Conservation (phyloP, 1,140 invertebrate genomes). For the Dendroctonus ponderosae region DNA sequence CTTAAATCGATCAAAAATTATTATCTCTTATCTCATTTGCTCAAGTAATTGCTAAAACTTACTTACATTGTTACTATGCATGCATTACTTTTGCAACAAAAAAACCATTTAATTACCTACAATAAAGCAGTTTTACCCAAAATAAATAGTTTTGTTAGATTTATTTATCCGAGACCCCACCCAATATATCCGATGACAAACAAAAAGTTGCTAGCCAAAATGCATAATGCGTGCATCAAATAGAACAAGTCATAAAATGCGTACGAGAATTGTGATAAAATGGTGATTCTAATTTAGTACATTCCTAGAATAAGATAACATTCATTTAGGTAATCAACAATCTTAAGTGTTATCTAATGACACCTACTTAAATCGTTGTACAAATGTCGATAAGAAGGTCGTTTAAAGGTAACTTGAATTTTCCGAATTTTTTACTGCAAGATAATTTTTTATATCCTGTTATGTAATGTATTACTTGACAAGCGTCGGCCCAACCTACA, state of each 20-base stretch:
- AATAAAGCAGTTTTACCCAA: too few species aligned
- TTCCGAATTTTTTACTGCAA: background rate
- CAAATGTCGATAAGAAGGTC: constrained; percentile 23
- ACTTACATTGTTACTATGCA: too few species aligned
- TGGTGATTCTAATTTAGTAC: constrained; percentile 21
- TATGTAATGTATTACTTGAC: background rate
- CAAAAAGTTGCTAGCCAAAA: too few species aligned
- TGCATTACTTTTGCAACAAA: too few species aligned
- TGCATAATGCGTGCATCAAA: background rate
- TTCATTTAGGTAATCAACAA: constrained; percentile 23
- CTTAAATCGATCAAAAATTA: too few species aligned
- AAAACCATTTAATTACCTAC: too few species aligned
- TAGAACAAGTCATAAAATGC: background rate
- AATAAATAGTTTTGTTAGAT: too few species aligned
- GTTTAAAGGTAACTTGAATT: constrained; percentile 21
- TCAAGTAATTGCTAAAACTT: too few species aligned
- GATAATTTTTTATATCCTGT: background rate
- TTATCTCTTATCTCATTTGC: too few species aligned
- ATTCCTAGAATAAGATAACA: constrained; percentile 25
- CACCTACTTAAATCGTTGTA: constrained; percentile 24
- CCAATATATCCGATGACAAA: too few species aligned
- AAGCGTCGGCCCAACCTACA: too few species aligned
- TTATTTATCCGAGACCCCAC: too few species aligned
- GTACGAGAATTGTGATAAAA: background rate
- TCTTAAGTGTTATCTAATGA: constrained; percentile 25